Percentiles rank a stretch among this genome's conserved stretches.
phyloP scores from a whole-genome alignment of 1,140 invertebrate genomes.

The Magallana angulata region DNA sequence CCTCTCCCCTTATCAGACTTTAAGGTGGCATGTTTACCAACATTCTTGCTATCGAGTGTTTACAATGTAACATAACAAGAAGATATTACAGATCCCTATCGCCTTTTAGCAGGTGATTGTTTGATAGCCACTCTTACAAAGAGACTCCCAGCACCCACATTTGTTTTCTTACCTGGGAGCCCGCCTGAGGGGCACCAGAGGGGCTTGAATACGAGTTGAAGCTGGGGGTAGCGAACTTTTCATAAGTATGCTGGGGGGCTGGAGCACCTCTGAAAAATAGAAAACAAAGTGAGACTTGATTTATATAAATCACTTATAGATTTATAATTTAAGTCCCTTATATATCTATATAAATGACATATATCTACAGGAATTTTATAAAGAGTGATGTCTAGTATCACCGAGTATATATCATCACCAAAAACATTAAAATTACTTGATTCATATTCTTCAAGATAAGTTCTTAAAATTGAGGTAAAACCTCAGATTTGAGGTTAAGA shows the following conservation, averaged over 20 bases:
- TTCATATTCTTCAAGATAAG: no score
- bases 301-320: no score
- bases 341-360: no score
- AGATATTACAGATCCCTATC: slow-evolving; percentile 19
- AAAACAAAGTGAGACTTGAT: neutral
- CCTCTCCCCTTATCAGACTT: neutral
- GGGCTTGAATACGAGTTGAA: neutral
- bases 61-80: neutral
- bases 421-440: no score
- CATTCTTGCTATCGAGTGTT: neutral
- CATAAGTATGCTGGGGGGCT: slow-evolving; percentile 44
- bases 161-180: slow-evolving; percentile 16
- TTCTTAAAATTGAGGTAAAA: no score
- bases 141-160: neutral
- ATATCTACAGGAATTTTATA: no score
- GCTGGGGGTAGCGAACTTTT: slow-evolving; percentile 40
- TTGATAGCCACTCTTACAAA: neutral
- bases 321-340: no score
- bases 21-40: neutral
- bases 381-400: no score
- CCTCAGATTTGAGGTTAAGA: no score
- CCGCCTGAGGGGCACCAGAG: neutral
- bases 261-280: slow-evolving; percentile 44
- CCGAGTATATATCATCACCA: no score
- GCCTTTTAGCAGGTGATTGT: slow-evolving; percentile 19